Evolutionary conservation across 2,888 invertebrate genomes (phyloP), one percentile per base, ranked within the genome.

Genomic region (Agrilus cyanescens): DNA sequence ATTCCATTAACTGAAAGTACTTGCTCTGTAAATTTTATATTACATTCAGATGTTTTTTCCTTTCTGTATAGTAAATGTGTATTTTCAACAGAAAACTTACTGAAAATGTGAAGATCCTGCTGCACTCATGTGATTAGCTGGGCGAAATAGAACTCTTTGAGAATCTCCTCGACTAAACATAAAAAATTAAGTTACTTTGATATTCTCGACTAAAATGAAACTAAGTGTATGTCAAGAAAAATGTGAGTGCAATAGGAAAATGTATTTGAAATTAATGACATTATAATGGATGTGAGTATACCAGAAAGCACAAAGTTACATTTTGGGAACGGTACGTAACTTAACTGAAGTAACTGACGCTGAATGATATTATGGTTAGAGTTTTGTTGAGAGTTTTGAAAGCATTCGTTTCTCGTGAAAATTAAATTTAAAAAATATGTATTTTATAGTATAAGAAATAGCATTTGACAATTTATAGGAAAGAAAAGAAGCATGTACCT

Each of bases 71-170:
- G 25, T 14, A 2, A 15, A 44, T 31, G 10, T 8, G 2, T 32
- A 46, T 48, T 46, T 47, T 50, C 37, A 25, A 25, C 10, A 25
- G 25, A 10, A 25, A 59, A 79, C 80, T 82, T 75, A 83, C 83
- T 78, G 80, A 67, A 76, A 80, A 74, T 81, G 75, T 59, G 77
- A 73, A 59, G 78, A 70, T 65, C 72, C 75, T 60, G 70, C 72
- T 52, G 75, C 71, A 55, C 75, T 72, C 79, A 81, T 78, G 68
- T 81, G 82, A 70, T 82, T 82, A 58, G 78, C 75, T 58, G 78
- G 75, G 63, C 78, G 75, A 73, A 79, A 83, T 67, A 82, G 73
- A 58, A 82, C 82, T 59, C 83, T 74, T 68, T 81, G 81, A 48
- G 76, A 78, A 64, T 82, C 82, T 60, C 77, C 75, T 57, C 81